These are phyloP conservation scores for Drosophila tsacasi DNA, from an alignment of 1,140 invertebrate genomes.

Conservation along the genomic window DNA sequence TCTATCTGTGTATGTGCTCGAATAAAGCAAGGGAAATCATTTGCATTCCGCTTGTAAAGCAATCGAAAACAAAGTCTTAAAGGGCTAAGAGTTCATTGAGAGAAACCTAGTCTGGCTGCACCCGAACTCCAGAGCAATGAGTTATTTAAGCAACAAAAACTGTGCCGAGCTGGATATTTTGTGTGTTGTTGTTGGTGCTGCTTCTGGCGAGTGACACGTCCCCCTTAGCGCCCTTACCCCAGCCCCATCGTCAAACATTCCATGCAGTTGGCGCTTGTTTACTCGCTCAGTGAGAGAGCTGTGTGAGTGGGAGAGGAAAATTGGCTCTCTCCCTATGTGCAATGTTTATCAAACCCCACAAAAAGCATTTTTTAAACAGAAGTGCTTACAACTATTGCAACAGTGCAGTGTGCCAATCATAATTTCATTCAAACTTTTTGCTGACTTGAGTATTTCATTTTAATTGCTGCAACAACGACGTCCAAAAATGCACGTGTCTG, in stretches of 20 bases:
- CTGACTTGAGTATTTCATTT: slow-evolving; percentile 23
- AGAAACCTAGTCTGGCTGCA: not conserved
- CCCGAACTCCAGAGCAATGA: slow-evolving; percentile 20
- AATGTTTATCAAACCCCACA: slow-evolving; percentile 49
- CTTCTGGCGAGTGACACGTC: slow-evolving; percentile 44
- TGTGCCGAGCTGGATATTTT: slow-evolving; percentile 56
- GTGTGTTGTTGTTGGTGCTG: slow-evolving; percentile 42
- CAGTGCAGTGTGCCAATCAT: slow-evolving; percentile 19
- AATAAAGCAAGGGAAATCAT: not conserved
- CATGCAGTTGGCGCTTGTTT: slow-evolving; percentile 72
- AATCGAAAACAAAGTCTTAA: slow-evolving; percentile 13
- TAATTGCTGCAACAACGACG: slow-evolving; percentile 30
- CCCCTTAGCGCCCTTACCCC: slow-evolving; percentile 37
- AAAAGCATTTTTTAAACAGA: slow-evolving; percentile 35
- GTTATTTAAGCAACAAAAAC: slow-evolving; percentile 49
- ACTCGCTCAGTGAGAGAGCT: slow-evolving; percentile 32
- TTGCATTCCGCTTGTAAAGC: not conserved
- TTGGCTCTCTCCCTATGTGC: slow-evolving; percentile 31
- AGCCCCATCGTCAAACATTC: slow-evolving; percentile 34
- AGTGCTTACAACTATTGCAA: slow-evolving; percentile 34
- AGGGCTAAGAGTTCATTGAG: not conserved
- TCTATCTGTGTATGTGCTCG: slow-evolving; percentile 22
- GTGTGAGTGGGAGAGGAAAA: slow-evolving; percentile 17
- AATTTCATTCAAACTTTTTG: slow-evolving; percentile 65
- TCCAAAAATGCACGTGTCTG: slow-evolving; percentile 67